Evolutionary conservation across 2,113 vertebrate species (phyloP).

Genomic region (Miniopterus natalensis): DNA sequence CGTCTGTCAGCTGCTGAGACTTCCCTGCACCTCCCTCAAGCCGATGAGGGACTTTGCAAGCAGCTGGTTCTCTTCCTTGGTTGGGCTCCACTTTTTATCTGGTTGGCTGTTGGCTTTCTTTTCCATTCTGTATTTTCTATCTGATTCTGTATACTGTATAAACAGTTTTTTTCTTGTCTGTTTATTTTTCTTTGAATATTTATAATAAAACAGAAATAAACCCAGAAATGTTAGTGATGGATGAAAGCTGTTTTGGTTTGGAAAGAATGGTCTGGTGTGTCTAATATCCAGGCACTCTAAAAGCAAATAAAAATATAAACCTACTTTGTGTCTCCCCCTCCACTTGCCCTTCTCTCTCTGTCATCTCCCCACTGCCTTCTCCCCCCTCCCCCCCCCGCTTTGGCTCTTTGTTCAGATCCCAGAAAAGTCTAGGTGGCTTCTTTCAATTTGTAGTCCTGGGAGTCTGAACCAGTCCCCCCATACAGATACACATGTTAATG

Average conservation of each 20-base stretch:
- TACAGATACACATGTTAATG: conserved; percentile 86
- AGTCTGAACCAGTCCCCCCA: conserved; percentile 55
- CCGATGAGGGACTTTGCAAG: conserved; percentile 59
- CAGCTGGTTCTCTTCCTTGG: conserved; percentile 60
- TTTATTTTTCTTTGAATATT: conserved; percentile 80
- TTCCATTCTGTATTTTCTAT: conserved; percentile 82
- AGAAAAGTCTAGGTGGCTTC: conserved; percentile 72
- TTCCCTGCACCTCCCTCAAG: conserved; percentile 57
- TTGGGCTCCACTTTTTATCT: conserved; percentile 77
- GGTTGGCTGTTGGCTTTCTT: conserved; percentile 61
- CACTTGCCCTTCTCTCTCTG: neutral
- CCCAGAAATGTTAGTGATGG: conserved; percentile 67
- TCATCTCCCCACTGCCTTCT: neutral
- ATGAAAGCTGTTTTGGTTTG: conserved; percentile 70
- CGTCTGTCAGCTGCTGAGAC: conserved; percentile 70
- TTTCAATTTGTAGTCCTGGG: conserved; percentile 72
- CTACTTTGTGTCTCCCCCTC: conserved; percentile 28
- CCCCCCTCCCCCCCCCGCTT: neutral
- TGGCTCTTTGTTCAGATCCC: conserved; percentile 61
- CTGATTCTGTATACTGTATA: conserved; percentile 79
- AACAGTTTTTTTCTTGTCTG: conserved; percentile 74
- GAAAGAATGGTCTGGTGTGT: neutral
- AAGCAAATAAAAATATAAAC: conserved; percentile 42
- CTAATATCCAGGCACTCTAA: neutral
- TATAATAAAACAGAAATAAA: conserved; percentile 82